These are phyloP conservation scores for Mustelus asterias DNA, from an alignment of 2,113 vertebrate species.

Conservation along the genomic window DNA sequence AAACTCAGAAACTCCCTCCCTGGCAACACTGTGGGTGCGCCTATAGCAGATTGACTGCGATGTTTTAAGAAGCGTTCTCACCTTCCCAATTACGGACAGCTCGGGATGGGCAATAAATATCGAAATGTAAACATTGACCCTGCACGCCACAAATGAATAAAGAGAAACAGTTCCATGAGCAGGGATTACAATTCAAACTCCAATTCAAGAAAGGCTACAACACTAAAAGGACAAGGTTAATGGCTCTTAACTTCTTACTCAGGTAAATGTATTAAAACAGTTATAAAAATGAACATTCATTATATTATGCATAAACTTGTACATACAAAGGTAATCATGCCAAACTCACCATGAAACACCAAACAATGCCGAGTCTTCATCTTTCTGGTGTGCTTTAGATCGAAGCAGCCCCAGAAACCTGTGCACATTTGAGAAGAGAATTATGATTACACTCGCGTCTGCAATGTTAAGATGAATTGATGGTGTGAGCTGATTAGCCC, in stretches of 20 bases:
- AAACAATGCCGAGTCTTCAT: background rate
- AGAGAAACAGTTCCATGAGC: background rate
- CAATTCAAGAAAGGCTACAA: background rate
- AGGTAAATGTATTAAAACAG: background rate
- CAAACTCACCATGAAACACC: background rate
- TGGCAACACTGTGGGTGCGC: background rate
- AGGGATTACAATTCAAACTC: background rate
- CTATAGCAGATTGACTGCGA: background rate
- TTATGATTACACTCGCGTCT: background rate
- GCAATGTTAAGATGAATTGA: background rate
- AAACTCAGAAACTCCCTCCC: background rate
- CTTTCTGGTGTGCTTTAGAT: background rate
- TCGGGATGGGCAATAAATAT: background rate
- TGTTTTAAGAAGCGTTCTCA: background rate
- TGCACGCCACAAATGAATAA: too few relatives aligned
- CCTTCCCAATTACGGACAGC: background rate
- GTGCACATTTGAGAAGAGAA: background rate
- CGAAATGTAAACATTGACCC: too few relatives aligned
- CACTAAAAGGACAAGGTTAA: background rate
- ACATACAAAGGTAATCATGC: background rate
- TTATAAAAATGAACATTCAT: background rate
- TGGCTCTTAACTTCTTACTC: background rate
- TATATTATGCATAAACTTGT: background rate
- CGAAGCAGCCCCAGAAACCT: background rate
- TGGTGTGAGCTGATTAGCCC: background rate